A percentile compares a stretch with the other conserved stretches of the same genome.
These are phyloP conservation scores for Callimorpha dominula DNA, from an alignment of 2,888 invertebrate species.

Conservation along the genomic window DNA sequence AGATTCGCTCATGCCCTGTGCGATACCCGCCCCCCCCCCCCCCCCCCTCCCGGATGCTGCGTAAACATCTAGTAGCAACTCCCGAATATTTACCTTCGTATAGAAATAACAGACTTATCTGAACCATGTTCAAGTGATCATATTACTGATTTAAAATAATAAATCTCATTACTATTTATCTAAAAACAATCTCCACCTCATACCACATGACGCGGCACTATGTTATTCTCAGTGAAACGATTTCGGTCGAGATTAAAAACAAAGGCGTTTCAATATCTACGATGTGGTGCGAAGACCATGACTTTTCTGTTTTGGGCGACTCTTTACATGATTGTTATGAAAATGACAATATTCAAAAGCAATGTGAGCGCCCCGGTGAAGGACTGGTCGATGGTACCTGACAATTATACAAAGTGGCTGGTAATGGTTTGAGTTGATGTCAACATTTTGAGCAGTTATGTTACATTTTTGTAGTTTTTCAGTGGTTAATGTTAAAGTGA, in stretches of 20 bases:
- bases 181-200: conserved; percentile 40
- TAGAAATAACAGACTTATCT: conserved; percentile 30
- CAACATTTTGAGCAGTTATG: not conserved
- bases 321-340: conserved; percentile 81
- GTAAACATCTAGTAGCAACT: conserved; percentile 40
- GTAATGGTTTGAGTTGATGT: conserved; percentile 57
- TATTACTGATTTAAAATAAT: conserved; percentile 33
- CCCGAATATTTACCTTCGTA: conserved; percentile 17
- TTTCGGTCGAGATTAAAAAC: conserved; percentile 69
- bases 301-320: conserved; percentile 83
- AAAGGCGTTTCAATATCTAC: conserved; percentile 73
- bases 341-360: conserved; percentile 82
- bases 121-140: conserved; percentile 58
- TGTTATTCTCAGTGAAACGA: conserved; percentile 73
- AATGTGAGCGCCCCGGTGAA: conserved; percentile 66
- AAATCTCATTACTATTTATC: conserved; percentile 33
- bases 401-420: conserved; percentile 83
- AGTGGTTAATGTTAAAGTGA: conserved; percentile 7
- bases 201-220: conserved; percentile 75
- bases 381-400: conserved; percentile 77
- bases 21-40: conserved; percentile 49
- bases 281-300: conserved; percentile 80
- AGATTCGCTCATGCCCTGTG: conserved; percentile 82
- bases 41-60: conserved; percentile 72
- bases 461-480: not conserved